Evolutionary conservation across 2,113 vertebrate species (phyloP).

Genomic region (Gopherus evgoodei): DNA sequence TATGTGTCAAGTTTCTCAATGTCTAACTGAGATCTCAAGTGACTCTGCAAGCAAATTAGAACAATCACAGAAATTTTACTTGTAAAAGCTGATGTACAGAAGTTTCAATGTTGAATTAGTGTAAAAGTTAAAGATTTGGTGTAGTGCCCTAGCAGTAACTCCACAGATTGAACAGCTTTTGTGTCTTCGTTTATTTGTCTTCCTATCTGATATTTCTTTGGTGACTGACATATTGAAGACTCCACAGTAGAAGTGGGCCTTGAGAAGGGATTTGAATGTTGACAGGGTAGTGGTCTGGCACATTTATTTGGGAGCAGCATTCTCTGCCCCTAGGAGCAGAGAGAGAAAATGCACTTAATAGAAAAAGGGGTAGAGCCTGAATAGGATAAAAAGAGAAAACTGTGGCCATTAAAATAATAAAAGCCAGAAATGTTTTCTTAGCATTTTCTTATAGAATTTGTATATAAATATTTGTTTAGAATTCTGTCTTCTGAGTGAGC

Average conservation of each 20-base stretch:
- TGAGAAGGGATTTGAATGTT: background rate
- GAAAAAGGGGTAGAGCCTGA: background rate
- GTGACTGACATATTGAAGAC: background rate
- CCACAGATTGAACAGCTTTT: background rate
- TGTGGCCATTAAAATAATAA: background rate
- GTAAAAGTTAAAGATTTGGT: background rate
- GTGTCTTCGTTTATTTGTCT: background rate
- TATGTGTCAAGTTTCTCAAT: conserved; percentile 9
- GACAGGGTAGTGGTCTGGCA: background rate
- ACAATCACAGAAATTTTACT: background rate
- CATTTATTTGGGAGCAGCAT: background rate
- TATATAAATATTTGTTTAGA: conserved; percentile 4
- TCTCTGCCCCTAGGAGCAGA: background rate
- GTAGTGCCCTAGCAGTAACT: background rate
- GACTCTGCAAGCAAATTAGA: background rate
- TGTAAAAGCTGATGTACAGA: background rate
- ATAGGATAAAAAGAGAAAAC: background rate
- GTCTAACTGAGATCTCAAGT: background rate
- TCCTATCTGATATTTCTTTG: background rate
- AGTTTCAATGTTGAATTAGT: background rate
- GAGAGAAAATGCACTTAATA: background rate
- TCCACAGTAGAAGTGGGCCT: background rate
- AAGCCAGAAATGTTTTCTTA: background rate
- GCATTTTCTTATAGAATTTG: background rate
- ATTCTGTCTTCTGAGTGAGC: conserved; percentile 15